Evolutionary conservation across 2,888 invertebrate genomes (phyloP), one percentile per base, ranked within the genome.

Genomic region (Steinernema scapterisci): DNA sequence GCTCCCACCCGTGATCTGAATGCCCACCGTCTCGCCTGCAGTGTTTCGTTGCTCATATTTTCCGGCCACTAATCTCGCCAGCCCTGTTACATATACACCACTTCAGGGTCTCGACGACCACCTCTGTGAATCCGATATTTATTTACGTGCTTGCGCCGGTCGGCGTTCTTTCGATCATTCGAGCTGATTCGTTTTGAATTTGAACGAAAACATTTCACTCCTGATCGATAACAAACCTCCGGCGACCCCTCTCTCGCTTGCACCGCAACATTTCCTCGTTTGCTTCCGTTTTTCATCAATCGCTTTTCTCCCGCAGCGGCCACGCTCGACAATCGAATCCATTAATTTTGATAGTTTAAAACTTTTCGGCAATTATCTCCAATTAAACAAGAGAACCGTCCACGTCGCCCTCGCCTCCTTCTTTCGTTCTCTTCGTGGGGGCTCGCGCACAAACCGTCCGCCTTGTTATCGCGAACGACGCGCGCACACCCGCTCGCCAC

Each of bases 361-460:
- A 38, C 38, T 38, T 38, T 38, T 38, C 38, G 38, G 38, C 38
- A 38, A 38, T 38, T 38, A 38, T 38, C 38, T 38, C 38, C 9
- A 3, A 38, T 38, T 38, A 9, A 38, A 38, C 5, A 38, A 48
- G 63, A 63, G 31, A 63, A 31, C 63, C 11, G 63, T 63, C 63
- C 31, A 9, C 63, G 21, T 9, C 38, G 3, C 38, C 38, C 9
- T 38, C n/a, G n/a, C n/a, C n/a, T n/a, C n/a, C n/a, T n/a, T n/a
- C n/a, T n/a, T n/a, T n/a, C n/a, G n/a, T n/a, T n/a, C n/a, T n/a
- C 38, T 38, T 9, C 9, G 38, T 38, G 16, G 31, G 25, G 38
- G 31, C 23, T 27, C 63, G 63, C 63, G 63, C 63, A 31, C 63
- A 27, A 63, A 63, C 63, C 63, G 63, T 63, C 63, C 63, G 63